These are phyloP conservation scores for Triops cancriformis DNA, from an alignment of 1,140 invertebrate genomes.

Conservation along the genomic window DNA sequence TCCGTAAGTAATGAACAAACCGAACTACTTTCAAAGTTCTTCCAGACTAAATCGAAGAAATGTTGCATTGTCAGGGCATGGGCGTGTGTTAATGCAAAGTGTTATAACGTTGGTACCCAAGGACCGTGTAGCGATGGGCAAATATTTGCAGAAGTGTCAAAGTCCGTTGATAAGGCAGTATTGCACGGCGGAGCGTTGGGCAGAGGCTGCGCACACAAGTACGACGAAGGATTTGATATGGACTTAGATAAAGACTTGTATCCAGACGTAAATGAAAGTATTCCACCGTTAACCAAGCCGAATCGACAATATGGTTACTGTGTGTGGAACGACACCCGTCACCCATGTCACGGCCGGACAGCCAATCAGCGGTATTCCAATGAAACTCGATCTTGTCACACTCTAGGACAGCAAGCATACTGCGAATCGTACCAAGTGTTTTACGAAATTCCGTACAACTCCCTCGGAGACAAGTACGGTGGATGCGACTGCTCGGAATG, in stretches of 20 bases:
- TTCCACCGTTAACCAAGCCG: neutral
- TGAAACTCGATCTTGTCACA: neutral
- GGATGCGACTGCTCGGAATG: constrained; percentile 12
- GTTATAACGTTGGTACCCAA: neutral
- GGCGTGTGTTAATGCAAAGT: neutral
- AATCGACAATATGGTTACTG: neutral
- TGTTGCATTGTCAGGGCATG: neutral
- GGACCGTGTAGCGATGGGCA: neutral
- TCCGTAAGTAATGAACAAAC: too few relatives aligned
- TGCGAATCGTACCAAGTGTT: neutral
- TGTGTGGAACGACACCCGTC: neutral
- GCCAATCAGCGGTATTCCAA: neutral
- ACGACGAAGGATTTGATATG: neutral
- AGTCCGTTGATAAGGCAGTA: neutral
- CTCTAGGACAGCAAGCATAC: neutral
- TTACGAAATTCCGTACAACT: neutral
- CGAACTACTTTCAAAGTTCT: too few relatives aligned
- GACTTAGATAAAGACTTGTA: neutral
- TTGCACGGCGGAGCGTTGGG: neutral
- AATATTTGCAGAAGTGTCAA: neutral
- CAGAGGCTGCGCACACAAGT: neutral
- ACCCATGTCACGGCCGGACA: neutral
- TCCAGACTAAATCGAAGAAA: too few relatives aligned
- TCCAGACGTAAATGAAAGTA: neutral
- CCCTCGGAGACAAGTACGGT: neutral